Conservation (phyloP, 2,113 vertebrate genomes). For the Dryoscopus gambensis region DNA sequence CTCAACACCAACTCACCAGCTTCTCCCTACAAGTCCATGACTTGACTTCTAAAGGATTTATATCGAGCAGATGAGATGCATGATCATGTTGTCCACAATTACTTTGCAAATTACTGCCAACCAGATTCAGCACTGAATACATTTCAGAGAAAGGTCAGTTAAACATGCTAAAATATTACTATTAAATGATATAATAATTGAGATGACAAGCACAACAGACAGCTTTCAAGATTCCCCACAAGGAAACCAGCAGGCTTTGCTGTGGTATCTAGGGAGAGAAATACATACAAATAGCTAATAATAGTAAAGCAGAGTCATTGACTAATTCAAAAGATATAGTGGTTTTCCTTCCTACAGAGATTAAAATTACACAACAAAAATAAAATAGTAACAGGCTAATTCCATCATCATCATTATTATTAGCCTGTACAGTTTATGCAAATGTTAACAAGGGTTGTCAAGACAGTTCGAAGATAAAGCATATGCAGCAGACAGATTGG, state of each 20-base stretch:
- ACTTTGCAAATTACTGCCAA: not conserved
- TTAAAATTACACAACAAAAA: constrained; percentile 37
- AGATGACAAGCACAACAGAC: not conserved
- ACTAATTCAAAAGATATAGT: constrained; percentile 13
- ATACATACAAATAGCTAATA: constrained; percentile 29
- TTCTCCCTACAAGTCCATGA: not conserved
- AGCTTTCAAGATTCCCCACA: not conserved
- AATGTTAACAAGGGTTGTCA: constrained; percentile 43
- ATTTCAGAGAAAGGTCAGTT: not conserved
- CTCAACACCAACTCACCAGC: not conserved
- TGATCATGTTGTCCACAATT: not conserved
- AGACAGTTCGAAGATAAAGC: constrained; percentile 12
- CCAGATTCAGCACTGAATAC: not conserved
- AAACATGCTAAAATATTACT: not conserved
- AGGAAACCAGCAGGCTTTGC: not conserved
- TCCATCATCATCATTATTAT: constrained; percentile 29
- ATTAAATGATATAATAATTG: not conserved
- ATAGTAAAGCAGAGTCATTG: constrained; percentile 17
- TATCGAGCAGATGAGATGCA: not conserved
- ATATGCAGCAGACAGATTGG: constrained; percentile 28
- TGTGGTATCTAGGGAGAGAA: not conserved
- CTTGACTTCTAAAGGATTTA: not conserved
- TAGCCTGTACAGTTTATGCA: constrained; percentile 17
- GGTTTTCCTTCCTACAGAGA: constrained; percentile 13
- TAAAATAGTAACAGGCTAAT: constrained; percentile 14